Conservation (phyloP, 2,797 vertebrate species). For the Sebastes hubbsi region DNA sequence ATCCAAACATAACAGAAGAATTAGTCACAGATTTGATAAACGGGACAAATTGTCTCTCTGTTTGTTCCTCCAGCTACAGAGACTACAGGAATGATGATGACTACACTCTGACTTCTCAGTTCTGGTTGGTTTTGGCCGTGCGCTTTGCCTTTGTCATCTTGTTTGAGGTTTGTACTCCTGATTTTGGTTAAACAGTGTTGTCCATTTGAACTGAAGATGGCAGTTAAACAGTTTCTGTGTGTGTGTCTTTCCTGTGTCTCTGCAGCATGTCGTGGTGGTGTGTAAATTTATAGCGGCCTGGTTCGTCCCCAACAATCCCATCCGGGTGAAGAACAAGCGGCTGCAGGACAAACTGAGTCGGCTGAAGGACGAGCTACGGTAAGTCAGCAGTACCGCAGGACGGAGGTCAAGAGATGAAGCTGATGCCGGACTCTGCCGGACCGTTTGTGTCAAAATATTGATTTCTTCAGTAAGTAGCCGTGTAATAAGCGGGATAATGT, state of each 20-base stretch:
- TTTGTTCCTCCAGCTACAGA: constrained; percentile 83
- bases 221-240: neutral
- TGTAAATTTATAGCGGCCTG: constrained; percentile 91
- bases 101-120: constrained; percentile 84
- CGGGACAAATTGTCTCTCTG: neutral
- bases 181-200: neutral
- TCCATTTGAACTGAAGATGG: neutral
- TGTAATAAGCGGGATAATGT: too few relatives aligned
- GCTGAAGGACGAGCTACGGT: constrained; percentile 77
- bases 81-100: constrained; percentile 85
- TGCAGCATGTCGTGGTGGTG: constrained; percentile 89
- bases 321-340: constrained; percentile 83
- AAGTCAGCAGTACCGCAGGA: neutral
- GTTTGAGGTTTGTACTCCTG: constrained; percentile 88
- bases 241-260: neutral
- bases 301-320: constrained; percentile 89
- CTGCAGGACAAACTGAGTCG: constrained; percentile 73
- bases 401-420: too few relatives aligned
- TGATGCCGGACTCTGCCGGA: too few relatives aligned
- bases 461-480: too few relatives aligned
- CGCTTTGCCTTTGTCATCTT: constrained; percentile 92
- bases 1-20: neutral
- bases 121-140: constrained; percentile 90
- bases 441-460: too few relatives aligned
- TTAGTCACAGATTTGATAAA: neutral